Conservation (phyloP, 2,797 vertebrate genomes). For the Sebastes minor region DNA sequence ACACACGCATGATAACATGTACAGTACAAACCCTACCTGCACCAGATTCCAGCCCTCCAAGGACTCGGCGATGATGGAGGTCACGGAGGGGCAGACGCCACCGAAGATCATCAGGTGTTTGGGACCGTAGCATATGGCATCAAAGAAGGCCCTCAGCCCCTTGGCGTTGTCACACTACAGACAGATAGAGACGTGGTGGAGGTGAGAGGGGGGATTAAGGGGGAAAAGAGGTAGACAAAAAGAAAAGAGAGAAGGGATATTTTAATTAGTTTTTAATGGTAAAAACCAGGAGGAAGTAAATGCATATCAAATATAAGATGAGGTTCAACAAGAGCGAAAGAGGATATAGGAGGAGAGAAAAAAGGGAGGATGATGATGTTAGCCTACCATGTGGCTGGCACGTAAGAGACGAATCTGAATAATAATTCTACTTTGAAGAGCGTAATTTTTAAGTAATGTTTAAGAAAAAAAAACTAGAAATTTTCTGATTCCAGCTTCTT, state of each 20-base stretch:
- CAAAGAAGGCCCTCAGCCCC: constrained; percentile 98
- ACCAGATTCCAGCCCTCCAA: constrained; percentile 98
- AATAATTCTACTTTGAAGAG: not conserved
- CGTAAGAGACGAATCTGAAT: not conserved
- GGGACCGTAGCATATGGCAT: constrained; percentile 98
- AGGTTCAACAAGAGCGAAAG: not conserved
- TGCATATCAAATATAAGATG: not conserved
- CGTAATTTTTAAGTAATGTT: too few species aligned
- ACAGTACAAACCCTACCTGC: constrained; percentile 86
- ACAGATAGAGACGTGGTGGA: constrained; percentile 6
- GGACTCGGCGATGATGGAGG: constrained; percentile 98
- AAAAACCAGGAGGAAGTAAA: not conserved
- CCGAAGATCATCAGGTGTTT: constrained; percentile 99
- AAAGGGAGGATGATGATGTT: not conserved
- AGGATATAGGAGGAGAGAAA: not conserved
- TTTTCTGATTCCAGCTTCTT: too few species aligned
- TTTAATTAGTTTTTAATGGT: not conserved
- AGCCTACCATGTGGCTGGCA: not conserved
- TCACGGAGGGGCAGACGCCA: constrained; percentile 97
- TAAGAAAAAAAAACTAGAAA: accelerated
- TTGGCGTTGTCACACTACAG: constrained; percentile 97
- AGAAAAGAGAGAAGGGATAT: not conserved
- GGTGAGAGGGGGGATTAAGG: not conserved
- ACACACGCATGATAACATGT: not conserved
- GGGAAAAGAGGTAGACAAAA: not conserved